Percentiles rank a stretch among this genome's conserved stretches.
Evolutionary conservation across 1,140 invertebrate genomes (phyloP).

Genomic region (Brachionus paranguensis): DNA sequence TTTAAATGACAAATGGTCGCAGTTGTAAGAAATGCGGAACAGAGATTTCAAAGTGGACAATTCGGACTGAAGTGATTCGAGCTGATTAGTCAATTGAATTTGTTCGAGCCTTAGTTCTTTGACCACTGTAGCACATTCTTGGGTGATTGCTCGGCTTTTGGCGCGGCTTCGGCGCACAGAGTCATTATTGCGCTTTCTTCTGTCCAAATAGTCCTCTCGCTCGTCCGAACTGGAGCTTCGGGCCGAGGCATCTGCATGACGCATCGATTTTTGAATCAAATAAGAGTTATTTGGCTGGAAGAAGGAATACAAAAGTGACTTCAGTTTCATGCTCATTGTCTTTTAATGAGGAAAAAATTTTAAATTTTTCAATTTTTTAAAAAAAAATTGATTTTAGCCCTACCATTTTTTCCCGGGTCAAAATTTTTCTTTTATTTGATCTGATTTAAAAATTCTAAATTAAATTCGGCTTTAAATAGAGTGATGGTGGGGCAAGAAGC

Average conservation of each 20-base stretch:
- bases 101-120: constrained; percentile 5
- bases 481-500: not conserved
- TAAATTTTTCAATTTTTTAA: not conserved
- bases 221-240: not conserved
- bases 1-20: not conserved
- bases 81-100: not conserved
- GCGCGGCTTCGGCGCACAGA: constrained; percentile 22
- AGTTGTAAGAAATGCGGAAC: not conserved
- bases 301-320: not conserved
- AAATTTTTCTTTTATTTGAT: not conserved
- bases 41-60: constrained; percentile 10
- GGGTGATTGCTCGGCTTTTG: not conserved
- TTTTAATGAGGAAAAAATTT: not conserved
- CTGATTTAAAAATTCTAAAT: not conserved
- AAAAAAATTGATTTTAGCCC: not conserved
- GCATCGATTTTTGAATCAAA: constrained; percentile 37
- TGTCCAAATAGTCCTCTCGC: not conserved
- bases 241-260: not conserved
- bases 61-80: not conserved
- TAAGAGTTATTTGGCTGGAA: constrained; percentile 30
- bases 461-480: not conserved
- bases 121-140: constrained; percentile 8
- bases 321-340: constrained; percentile 26
- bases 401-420: not conserved
- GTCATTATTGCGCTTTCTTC: constrained; percentile 5